Evolutionary conservation across 2,888 invertebrate genomes (phyloP), one percentile per base, ranked within the genome.

Genomic region (Xestia xanthographa): DNA sequence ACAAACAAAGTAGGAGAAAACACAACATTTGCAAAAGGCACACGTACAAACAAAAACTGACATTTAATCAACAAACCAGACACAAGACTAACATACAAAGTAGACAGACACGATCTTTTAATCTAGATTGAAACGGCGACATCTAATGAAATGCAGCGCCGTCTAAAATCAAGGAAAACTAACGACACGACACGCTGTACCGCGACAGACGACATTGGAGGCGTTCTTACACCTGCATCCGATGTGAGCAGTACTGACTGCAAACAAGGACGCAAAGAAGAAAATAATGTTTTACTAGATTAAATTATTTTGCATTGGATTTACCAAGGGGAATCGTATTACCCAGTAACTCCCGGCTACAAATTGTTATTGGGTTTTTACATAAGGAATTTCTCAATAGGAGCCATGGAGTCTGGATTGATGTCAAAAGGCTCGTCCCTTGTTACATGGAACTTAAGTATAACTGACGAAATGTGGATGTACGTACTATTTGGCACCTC

Each of bases 221-320:
- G 71, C 68, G 84, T 77, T 84, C 80, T 88, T 87, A 87, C 88
- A 87, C 87, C 88, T 87, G 87, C 88, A 88, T 80, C 87, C 70
- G 82, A 86, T 84, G 80, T 62, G 66, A 77, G 73, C 17, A 74
- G 87, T 87, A 87, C 87, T 76, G 83, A 72, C n/a, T 69, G 85
- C 86, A 88, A 84, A 83, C 43, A 86, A 83, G 41, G 12, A 34
- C 38, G 20, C 0, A 11, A 26, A 56, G 17, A 50, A n/a, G 26
- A 67, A 70, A 34, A 41, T n/a, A 2, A 11, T 45, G 9, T 34
- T 34, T 14, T n/a, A 62, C 2, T 20, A 43, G 11, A 20, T 26
- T 34, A 68, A 8, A 68, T 34, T 17, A 41, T 50, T 50, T 72
- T 11, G 5, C 22, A 0, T 14, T 68, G 12, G 17, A n/a, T 1